Evolutionary conservation across 2,888 invertebrate genomes (phyloP).

Genomic region (Lasius fuliginosus): DNA sequence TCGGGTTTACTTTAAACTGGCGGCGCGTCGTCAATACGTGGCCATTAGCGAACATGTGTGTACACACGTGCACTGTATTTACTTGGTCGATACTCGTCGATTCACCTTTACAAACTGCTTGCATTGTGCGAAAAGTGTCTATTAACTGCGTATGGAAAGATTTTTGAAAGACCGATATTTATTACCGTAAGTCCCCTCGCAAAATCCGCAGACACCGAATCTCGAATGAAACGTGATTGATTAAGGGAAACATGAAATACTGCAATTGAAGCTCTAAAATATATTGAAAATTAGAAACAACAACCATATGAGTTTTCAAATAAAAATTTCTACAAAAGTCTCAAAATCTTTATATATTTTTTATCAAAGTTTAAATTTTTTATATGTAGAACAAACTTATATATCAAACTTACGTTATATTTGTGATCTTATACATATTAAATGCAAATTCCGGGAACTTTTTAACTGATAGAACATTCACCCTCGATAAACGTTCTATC

Average conservation of each 20-base stretch:
- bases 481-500: background rate
- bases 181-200: background rate
- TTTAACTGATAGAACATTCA: constrained; percentile 16
- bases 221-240: background rate
- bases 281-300: background rate
- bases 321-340: background rate
- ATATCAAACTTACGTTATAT: background rate
- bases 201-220: background rate
- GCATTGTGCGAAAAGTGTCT: constrained; percentile 54
- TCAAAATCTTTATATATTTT: background rate
- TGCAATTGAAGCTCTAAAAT: background rate
- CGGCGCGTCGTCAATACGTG: constrained; percentile 64
- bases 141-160: constrained; percentile 30
- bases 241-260: background rate
- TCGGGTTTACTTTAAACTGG: constrained; percentile 57
- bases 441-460: background rate
- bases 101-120: constrained; percentile 53
- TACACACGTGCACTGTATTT: constrained; percentile 56
- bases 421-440: background rate
- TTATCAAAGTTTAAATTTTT: background rate
- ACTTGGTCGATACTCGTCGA: constrained; percentile 44
- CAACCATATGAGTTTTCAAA: background rate
- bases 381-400: background rate
- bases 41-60: constrained; percentile 72
- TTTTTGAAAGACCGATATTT: constrained; percentile 37